Conservation (phyloP, 2,888 invertebrate species). For the Rhogogaster chlorosoma region DNA sequence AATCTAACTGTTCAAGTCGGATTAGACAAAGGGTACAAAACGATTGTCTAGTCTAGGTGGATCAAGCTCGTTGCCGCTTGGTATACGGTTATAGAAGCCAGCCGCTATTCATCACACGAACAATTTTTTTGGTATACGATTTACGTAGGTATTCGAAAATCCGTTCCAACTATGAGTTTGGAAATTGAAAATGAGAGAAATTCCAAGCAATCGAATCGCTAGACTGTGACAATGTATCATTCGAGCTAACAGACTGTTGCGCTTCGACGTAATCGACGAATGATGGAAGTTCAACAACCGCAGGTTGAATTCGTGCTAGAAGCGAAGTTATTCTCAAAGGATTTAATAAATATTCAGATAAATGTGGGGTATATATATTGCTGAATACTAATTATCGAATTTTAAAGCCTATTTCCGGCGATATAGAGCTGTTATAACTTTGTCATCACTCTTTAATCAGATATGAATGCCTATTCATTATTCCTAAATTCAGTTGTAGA, state of each 20-base stretch:
- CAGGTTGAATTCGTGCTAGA: background rate
- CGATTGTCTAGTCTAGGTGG: background rate
- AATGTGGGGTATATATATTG: background rate
- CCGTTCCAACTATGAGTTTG: background rate
- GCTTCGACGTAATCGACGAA: background rate
- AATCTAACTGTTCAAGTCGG: background rate
- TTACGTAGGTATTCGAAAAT: background rate
- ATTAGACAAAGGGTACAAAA: constrained; percentile 10
- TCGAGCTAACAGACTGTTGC: background rate
- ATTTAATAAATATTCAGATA: background rate
- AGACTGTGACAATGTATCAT: background rate
- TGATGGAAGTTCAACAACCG: background rate
- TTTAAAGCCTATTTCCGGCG: background rate
- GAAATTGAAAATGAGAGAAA: background rate
- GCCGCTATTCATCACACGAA: background rate
- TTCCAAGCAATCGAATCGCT: background rate
- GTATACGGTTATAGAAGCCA: background rate
- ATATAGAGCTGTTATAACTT: background rate
- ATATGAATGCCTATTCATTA: too few species aligned
- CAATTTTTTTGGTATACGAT: background rate
- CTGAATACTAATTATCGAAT: background rate
- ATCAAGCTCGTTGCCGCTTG: background rate
- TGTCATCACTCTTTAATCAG: background rate
- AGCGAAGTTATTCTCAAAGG: background rate
- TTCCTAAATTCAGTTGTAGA: background rate